A percentile compares a stretch with the other conserved stretches of the same genome.
These are phyloP conservation scores for Ariopsis seemanni DNA, from an alignment of 2,113 vertebrate genomes.

Conservation along the genomic window DNA sequence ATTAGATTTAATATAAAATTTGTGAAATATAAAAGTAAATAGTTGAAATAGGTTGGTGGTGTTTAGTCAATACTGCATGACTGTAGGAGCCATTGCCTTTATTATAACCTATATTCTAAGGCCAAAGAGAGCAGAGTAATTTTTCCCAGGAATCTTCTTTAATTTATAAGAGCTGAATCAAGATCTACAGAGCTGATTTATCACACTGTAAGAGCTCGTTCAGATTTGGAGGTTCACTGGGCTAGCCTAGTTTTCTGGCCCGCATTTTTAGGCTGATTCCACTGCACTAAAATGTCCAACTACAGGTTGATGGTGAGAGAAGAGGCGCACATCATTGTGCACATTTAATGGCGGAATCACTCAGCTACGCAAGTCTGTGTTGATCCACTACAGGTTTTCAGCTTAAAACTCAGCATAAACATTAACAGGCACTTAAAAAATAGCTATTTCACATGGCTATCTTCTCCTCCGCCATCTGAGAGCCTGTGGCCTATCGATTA, in stretches of 20 bases:
- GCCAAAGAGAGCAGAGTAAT: not conserved
- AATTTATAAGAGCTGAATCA: not conserved
- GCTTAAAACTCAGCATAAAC: slow-evolving; percentile 9
- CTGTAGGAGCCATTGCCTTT: no score
- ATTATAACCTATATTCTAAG: not conserved
- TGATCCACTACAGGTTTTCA: not conserved
- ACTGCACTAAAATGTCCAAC: not conserved
- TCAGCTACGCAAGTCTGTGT: not conserved
- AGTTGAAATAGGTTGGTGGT: no score
- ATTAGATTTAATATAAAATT: not conserved
- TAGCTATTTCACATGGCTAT: not conserved
- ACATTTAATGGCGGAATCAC: not conserved
- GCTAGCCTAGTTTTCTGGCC: not conserved
- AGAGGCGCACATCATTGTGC: not conserved
- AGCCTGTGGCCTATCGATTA: slow-evolving; percentile 34
- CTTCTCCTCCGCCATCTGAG: slow-evolving; percentile 2
- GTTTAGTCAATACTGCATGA: not conserved
- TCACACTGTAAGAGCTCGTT: not conserved
- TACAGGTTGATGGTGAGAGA: not conserved
- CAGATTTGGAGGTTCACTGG: not conserved
- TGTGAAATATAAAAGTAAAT: not conserved
- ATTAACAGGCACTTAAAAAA: not conserved
- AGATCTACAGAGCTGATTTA: not conserved
- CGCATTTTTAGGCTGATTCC: not conserved
- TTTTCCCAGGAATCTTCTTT: not conserved